Evolutionary conservation across 2,797 vertebrate species (phyloP).

Genomic region (Heterohyrax brucei): DNA sequence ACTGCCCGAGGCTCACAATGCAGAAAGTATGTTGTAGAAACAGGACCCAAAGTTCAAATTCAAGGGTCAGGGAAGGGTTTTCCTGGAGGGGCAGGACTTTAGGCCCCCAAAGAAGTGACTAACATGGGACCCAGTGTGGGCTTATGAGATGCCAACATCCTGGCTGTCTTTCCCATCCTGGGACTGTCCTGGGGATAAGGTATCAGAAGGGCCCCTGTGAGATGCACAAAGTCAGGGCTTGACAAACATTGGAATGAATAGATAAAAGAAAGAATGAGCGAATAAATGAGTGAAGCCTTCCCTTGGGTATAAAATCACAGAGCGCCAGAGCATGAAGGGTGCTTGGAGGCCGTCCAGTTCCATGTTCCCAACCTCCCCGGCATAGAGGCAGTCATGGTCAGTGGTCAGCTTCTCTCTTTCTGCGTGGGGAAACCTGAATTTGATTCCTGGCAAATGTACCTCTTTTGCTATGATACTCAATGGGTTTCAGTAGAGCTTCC

Average conservation of each 20-base stretch:
- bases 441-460: too few species aligned
- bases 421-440: too few species aligned
- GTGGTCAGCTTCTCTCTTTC: too few species aligned
- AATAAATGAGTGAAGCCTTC: neutral
- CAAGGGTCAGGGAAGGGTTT: rapidly evolving
- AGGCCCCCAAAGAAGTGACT: neutral
- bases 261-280: neutral
- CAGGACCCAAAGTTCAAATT: neutral
- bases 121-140: neutral
- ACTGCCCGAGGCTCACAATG: neutral
- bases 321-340: neutral
- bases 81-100: neutral
- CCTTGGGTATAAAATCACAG: neutral
- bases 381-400: neutral
- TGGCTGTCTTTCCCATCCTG: neutral
- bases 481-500: neutral
- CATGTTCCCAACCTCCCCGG: neutral
- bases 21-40: neutral
- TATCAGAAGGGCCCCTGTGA: neutral
- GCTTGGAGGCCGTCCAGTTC: neutral
- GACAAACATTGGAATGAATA: neutral
- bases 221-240: neutral
- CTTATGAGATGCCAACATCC: neutral
- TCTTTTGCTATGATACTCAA: neutral
- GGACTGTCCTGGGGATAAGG: neutral